These are phyloP conservation scores for Kryphioiulus occultus DNA, from an alignment of 2,888 invertebrate genomes.

Conservation along the genomic window DNA sequence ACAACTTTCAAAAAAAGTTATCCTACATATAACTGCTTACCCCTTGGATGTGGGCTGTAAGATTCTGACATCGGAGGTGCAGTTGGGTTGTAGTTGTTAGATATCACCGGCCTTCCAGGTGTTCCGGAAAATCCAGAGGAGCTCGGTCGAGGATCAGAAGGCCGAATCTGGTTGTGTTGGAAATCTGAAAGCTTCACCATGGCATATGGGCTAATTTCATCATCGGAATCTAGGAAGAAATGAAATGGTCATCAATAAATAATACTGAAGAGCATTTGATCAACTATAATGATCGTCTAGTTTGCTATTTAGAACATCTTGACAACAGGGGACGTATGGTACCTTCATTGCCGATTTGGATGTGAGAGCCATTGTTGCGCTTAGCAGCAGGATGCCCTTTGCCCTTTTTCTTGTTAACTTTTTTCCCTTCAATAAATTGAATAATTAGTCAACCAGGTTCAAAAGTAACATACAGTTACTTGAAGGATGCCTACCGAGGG, in stretches of 20 bases:
- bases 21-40: background rate
- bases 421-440: constrained; percentile 7
- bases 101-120: constrained; percentile 26
- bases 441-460: background rate
- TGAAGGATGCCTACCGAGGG: background rate
- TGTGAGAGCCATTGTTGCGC: background rate
- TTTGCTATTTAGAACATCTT: too few relatives aligned
- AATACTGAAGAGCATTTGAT: background rate
- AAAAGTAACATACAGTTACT: background rate
- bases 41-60: constrained; percentile 43
- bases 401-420: background rate
- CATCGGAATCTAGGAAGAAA: constrained; percentile 37
- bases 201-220: constrained; percentile 51
- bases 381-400: background rate
- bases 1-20: too few relatives aligned
- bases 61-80: constrained; percentile 52
- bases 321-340: too few relatives aligned
- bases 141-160: constrained; percentile 2
- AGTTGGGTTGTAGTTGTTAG: constrained; percentile 49
- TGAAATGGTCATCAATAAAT: background rate
- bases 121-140: constrained; percentile 12
- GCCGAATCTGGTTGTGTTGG: constrained; percentile 16
- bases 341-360: constrained; percentile 37
- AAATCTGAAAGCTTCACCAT: constrained; percentile 51
- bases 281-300: too few relatives aligned